phyloP scores from a whole-genome alignment of 2,797 vertebrate genomes.

The Spheniscus humboldti region DNA sequence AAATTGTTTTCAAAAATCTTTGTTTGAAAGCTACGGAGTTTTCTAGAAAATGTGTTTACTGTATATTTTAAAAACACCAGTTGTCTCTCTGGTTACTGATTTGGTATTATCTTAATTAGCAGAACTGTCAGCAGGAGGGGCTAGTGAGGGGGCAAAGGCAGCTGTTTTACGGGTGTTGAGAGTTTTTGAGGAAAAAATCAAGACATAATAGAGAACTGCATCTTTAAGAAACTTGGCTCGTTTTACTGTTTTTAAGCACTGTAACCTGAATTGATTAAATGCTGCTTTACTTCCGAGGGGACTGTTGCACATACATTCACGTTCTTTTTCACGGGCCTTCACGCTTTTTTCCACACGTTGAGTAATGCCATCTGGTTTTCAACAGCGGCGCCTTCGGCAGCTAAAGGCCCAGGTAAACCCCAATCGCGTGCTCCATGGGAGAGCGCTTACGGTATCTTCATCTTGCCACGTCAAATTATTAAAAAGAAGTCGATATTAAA shows the following conservation, averaged over 20 bases:
- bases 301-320: neutral
- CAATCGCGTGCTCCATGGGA: neutral
- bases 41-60: neutral
- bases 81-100: too few species aligned
- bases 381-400: neutral
- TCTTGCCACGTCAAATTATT: neutral
- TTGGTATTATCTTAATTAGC: neutral
- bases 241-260: neutral
- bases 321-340: neutral
- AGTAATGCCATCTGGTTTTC: accelerated
- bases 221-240: accelerated
- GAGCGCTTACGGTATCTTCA: too few species aligned
- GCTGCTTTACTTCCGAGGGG: too few species aligned
- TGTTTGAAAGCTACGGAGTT: neutral
- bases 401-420: neutral
- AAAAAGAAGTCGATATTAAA: neutral
- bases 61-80: neutral
- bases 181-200: neutral
- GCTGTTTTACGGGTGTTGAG: accelerated
- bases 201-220: neutral
- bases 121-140: neutral
- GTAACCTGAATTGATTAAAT: too few species aligned
- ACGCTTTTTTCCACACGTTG: accelerated
- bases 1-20: neutral
- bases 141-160: neutral